Percentiles rank a stretch among this genome's conserved stretches.
phyloP scores from a whole-genome alignment of 53 echinoderm and acorn worm genomes.

The Astropecten irregularis region DNA sequence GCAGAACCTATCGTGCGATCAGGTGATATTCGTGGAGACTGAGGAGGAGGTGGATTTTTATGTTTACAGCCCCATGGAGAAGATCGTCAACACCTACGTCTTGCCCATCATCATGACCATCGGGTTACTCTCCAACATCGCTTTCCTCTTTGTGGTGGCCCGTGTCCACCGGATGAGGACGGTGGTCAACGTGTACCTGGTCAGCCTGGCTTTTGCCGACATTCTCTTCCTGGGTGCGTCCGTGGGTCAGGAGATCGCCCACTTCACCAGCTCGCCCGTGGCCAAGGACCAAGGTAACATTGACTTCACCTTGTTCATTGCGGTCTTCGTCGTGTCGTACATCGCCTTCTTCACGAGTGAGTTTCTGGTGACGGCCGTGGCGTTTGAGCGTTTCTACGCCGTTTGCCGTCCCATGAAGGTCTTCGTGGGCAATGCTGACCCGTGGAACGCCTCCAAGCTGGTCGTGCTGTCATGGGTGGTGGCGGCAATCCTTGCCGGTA shows the following conservation, averaged over 20 bases:
- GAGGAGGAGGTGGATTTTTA: conserved; percentile 36
- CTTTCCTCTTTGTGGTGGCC: conserved; percentile 54
- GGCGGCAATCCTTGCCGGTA: conserved; percentile 24
- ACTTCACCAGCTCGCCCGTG: conserved; percentile 34
- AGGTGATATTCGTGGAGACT: background rate
- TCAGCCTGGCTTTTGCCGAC: conserved; percentile 60
- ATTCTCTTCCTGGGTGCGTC: conserved; percentile 41
- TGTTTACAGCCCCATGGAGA: conserved; percentile 32
- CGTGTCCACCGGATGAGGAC: conserved; percentile 53
- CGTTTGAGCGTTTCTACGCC: conserved; percentile 60
- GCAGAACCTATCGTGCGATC: conserved; percentile 12
- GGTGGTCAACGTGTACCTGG: conserved; percentile 52
- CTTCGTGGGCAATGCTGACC: conserved; percentile 51
- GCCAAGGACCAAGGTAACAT: conserved; percentile 50
- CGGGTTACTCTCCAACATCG: conserved; percentile 35
- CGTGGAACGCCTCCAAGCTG: conserved; percentile 30
- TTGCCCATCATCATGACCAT: conserved; percentile 39
- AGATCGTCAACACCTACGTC: conserved; percentile 32
- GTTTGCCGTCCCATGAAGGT: conserved; percentile 54
- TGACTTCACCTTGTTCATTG: conserved; percentile 22
- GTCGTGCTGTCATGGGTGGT: conserved; percentile 44
- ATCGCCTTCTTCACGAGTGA: conserved; percentile 43
- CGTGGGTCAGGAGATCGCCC: conserved; percentile 36
- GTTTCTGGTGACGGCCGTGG: conserved; percentile 52
- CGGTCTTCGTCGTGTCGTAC: conserved; percentile 16